Evolutionary conservation across 2,797 vertebrate species (phyloP), one percentile per base, ranked within the genome.

Genomic region (Chaetophractus vellerosus): DNA sequence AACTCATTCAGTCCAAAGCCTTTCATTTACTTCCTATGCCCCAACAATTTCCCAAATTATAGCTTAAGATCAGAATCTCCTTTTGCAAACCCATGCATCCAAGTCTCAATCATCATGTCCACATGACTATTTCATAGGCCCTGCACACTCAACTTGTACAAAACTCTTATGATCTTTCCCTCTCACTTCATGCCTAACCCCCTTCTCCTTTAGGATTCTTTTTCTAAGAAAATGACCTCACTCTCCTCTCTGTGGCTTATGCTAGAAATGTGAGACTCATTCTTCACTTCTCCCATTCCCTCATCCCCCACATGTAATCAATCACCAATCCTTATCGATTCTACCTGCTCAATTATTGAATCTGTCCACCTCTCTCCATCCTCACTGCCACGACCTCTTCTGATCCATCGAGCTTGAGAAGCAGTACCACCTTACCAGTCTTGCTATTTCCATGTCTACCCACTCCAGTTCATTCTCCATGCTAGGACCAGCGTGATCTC

Each of bases 211-310:
- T 52, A 52, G 71, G 8, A 15, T 50, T 89, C 50, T 88, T 36
- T 57, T 78, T 63, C 68, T 45, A 89, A 69, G 69, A 83, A 64
- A 63, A 86, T 31, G 69, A 95, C 52, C 23, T 86, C 28, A 41
- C 48, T 50, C 61, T 90, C 31, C 0, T 2, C 33, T 59, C 36
- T 15, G 23, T 41, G 48, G n/a, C 36, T 86, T 68, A 31, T 26
- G 11, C 23, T 90, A n/a, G n/a, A n/a, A n/a, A n/a, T n/a, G n/a
- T n/a, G n/a, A n/a, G n/a, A n/a, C n/a, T n/a, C n/a, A n/a, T n/a
- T n/a, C n/a, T n/a, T n/a, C n/a, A 87, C 59, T 83, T 38, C 8
- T 28, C 31, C 38, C 7, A 41, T 10, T 9, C 4, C 14, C 41
- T 59, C 41, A n/a, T 23, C n/a, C 11, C 28, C 24, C 68, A 18